Percentiles rank a stretch among this genome's conserved stretches.
Evolutionary conservation across 2,113 vertebrate species (phyloP).

Genomic region (Toxotes chatareus): DNA sequence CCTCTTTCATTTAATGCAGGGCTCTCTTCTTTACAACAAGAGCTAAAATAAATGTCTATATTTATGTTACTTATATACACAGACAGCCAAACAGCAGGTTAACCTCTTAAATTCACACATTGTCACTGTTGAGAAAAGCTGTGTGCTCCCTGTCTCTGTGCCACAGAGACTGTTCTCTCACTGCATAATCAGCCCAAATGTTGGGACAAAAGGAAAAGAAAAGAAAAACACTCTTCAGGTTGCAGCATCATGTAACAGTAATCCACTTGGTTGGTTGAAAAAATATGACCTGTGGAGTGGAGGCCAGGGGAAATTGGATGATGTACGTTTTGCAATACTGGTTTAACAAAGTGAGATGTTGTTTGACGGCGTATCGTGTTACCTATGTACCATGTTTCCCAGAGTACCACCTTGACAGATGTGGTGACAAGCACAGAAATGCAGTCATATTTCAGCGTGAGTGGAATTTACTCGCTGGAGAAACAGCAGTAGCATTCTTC

Average conservation of each 20-base stretch:
- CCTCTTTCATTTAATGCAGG: too few species aligned
- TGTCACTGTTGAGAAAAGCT: not conserved
- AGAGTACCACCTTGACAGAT: not conserved
- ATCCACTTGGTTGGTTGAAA: too few species aligned
- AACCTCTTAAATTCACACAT: not conserved
- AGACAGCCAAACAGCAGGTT: not conserved
- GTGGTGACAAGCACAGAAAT: constrained; percentile 8
- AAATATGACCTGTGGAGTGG: too few species aligned
- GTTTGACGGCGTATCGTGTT: not conserved
- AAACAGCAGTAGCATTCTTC: constrained; percentile 6
- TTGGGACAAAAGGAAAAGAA: not conserved
- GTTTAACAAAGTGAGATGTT: not conserved
- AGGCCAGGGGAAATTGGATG: too few species aligned
- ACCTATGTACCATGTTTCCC: not conserved
- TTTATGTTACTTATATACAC: not conserved
- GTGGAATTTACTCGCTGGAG: constrained; percentile 6
- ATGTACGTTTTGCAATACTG: not conserved
- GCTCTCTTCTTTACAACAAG: too few species aligned
- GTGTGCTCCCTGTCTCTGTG: not conserved
- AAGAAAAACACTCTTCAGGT: not conserved
- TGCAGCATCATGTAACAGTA: not conserved
- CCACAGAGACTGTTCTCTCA: constrained; percentile 10
- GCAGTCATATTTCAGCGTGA: constrained; percentile 12
- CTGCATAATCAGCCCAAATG: not conserved
- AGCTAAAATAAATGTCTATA: too few species aligned